A percentile compares a stretch with the other conserved stretches of the same genome.
Conservation (phyloP, 2,888 invertebrate species). For the Eristalis arbustorum region DNA sequence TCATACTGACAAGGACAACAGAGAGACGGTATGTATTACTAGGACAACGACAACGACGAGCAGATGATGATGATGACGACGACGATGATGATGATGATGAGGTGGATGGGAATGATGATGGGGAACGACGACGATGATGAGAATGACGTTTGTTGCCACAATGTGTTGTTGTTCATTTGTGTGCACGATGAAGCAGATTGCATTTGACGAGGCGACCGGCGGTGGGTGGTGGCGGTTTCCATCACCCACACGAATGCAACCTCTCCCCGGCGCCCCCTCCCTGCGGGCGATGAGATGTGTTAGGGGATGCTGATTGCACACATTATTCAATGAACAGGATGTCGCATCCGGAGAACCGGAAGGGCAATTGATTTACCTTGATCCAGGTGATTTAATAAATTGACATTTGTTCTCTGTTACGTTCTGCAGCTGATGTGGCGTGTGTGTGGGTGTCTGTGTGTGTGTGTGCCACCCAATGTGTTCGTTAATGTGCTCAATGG, state of each 20-base stretch:
- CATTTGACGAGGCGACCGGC: conserved; percentile 2
- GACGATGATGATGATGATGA: not conserved
- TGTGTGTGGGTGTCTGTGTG: not conserved
- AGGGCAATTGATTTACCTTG: conserved; percentile 69
- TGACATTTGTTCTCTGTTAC: conserved; percentile 68
- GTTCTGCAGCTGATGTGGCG: conserved; percentile 5
- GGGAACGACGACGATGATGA: conserved; percentile 27
- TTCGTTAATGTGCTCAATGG: conserved; percentile 26
- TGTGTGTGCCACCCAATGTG: not conserved
- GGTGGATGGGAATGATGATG: not conserved
- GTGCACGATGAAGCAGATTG: conserved; percentile 34
- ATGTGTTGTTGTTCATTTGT: conserved; percentile 52
- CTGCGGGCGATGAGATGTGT: conserved; percentile 39
- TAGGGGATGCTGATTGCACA: conserved; percentile 68
- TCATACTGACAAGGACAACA: conserved; percentile 46
- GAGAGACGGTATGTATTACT: not conserved
- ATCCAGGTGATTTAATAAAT: conserved; percentile 72
- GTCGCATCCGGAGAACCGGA: conserved; percentile 68
- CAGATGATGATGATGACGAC: not conserved
- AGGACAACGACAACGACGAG: not conserved
- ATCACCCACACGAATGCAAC: too few species aligned
- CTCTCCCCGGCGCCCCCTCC: not conserved
- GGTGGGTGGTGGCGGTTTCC: not conserved
- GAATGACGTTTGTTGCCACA: conserved; percentile 60
- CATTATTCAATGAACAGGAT: conserved; percentile 69